Evolutionary conservation across 35 echinoderm and acorn worm genomes (phyloP).

Genomic region (Apostichopus californicus): DNA sequence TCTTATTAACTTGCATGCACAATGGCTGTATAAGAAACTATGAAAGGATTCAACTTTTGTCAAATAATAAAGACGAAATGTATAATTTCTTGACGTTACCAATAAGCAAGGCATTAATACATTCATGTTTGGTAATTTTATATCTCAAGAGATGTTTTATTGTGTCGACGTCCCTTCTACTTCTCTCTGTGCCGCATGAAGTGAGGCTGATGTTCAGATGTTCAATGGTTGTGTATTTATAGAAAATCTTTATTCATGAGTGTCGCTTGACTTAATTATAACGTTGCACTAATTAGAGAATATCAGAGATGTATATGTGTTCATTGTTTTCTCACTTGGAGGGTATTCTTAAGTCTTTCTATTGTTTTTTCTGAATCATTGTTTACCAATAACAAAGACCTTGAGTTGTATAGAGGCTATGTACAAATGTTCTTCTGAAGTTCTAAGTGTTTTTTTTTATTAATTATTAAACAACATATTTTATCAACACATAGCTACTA

Average conservation of each 20-base stretch:
- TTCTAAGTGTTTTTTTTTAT: background rate
- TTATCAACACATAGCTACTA: background rate
- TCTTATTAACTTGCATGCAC: too few relatives aligned
- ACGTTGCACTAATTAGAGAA: background rate
- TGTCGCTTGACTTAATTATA: background rate
- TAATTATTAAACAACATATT: background rate
- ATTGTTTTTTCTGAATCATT: slow-evolving; percentile 1
- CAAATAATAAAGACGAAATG: too few relatives aligned
- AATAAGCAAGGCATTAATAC: too few relatives aligned
- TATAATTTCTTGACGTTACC: too few relatives aligned
- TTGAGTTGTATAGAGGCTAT: slow-evolving; percentile 3
- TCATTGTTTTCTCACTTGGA: background rate
- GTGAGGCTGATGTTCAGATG: too few relatives aligned
- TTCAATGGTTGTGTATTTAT: background rate
- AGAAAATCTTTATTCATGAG: background rate
- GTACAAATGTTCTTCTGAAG: background rate
- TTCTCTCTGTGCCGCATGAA: too few relatives aligned
- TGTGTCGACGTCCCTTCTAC: too few relatives aligned
- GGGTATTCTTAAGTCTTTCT: slow-evolving; percentile 17
- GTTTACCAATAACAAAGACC: slow-evolving; percentile 18
- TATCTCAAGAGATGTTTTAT: too few relatives aligned
- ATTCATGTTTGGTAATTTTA: too few relatives aligned
- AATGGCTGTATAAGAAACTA: too few relatives aligned
- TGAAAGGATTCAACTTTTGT: too few relatives aligned
- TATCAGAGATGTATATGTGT: slow-evolving; percentile 3